A percentile compares a stretch with the other conserved stretches of the same genome.
phyloP scores from a whole-genome alignment of 2,113 vertebrate species.

The Lycaon pictus region DNA sequence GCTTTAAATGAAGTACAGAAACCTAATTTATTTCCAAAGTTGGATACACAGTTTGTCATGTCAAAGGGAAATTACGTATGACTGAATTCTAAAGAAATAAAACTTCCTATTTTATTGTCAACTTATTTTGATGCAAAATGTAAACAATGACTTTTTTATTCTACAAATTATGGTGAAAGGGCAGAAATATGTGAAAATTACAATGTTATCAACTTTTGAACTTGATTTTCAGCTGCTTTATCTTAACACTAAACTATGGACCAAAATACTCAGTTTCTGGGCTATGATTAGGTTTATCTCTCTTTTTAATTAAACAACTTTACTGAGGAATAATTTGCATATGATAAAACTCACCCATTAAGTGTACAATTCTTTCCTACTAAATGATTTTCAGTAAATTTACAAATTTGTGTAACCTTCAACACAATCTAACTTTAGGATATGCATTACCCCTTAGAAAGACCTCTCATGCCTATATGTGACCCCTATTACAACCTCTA shows the following conservation, averaged over 20 bases:
- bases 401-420: background rate
- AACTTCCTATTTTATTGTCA: background rate
- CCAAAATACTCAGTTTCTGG: background rate
- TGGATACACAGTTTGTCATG: background rate
- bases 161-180: background rate
- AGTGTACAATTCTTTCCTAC: background rate
- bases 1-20: background rate
- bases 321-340: background rate
- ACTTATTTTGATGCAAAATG: background rate
- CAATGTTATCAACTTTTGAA: background rate
- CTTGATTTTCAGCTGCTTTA: conserved; percentile 18
- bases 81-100: conserved; percentile 45
- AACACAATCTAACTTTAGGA: background rate
- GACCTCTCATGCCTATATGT: background rate
- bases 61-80: background rate
- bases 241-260: background rate
- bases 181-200: background rate
- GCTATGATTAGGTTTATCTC: background rate
- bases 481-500: background rate
- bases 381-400: conserved; percentile 1
- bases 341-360: background rate
- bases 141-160: background rate
- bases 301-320: background rate
- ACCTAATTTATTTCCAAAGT: conserved; percentile 24
- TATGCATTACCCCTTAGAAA: background rate